phyloP scores from a whole-genome alignment of 2,113 vertebrate genomes.

The Percopsis transmontana region DNA sequence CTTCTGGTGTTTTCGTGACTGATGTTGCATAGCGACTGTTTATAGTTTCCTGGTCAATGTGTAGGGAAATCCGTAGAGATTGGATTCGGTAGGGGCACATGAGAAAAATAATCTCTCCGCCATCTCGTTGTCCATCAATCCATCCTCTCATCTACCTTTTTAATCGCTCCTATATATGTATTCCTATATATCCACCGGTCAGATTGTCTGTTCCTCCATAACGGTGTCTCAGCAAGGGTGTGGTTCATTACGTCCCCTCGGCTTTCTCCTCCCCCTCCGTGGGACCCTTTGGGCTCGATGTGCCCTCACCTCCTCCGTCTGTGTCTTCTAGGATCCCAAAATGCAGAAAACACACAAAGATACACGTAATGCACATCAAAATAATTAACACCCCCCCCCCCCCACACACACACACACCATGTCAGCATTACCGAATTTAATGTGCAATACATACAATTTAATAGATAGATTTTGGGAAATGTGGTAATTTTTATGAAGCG shows the following conservation, averaged over 20 bases:
- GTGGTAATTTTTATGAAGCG: too few relatives aligned
- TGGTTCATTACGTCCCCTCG: constrained; percentile 41
- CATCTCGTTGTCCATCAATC: not conserved
- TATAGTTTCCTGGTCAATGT: constrained; percentile 52
- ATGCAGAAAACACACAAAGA: not conserved
- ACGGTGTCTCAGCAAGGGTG: not conserved
- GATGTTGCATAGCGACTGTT: constrained; percentile 60
- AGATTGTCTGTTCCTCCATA: not conserved
- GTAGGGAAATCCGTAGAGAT: not conserved
- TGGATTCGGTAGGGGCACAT: not conserved
- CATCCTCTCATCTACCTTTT: not conserved
- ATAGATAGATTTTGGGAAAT: too few relatives aligned
- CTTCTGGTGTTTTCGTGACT: constrained; percentile 18
- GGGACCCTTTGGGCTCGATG: constrained; percentile 66
- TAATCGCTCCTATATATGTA: too few relatives aligned
- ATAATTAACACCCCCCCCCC: too few relatives aligned
- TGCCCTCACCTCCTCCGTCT: constrained; percentile 70
- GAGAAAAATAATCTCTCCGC: not conserved
- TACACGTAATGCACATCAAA: not conserved
- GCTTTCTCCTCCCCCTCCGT: constrained; percentile 63
- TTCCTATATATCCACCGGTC: not conserved
- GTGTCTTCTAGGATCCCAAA: constrained; percentile 64
- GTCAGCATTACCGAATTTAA: too few relatives aligned
- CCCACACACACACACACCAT: too few relatives aligned
- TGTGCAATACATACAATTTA: too few relatives aligned